Evolutionary conservation across 2,113 vertebrate species (phyloP), one percentile per base, ranked within the genome.

Genomic region (Callithrix jacchus): DNA sequence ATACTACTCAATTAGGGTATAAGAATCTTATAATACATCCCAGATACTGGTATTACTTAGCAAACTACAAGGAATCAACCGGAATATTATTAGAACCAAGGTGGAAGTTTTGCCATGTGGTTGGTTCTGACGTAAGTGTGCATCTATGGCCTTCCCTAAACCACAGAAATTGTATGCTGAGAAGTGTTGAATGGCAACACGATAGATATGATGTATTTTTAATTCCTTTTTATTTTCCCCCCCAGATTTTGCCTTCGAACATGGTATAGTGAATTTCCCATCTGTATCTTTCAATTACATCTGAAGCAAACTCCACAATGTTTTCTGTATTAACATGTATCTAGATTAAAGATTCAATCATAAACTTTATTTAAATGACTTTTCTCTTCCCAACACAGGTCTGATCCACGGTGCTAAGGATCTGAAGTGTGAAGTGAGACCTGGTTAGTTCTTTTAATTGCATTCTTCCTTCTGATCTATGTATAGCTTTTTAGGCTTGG

Each of bases 361-460:
- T 54, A 84, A 85, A 54, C 12, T 88, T 91, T 23, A 86, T 81
- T 91, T 82, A 86, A 95, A 58, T 32, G 23, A 58, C 30, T 77
- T 40, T 20, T 88, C 40, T 77, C 70, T 91, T 85, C 35, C 37
- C 58, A 76, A 35, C 27, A 47, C 52, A 76, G 40, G 20, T 94
- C 76, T 91, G 12, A 70, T 79, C n/a, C 30, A 27, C 27, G 76
- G 13, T 21, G 27, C 23, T 90, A 68, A 80, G 40, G 54, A 42
- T 74, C 89, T 83, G n/a, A 92, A 79, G 17, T 54, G 27, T 85
- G 49, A 95, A 95, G 42, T 79, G 42, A 87, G 71, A 45, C 52
- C 32, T 86, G 70, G n/a, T 89, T 91, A 74, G n/a, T 18, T 66
- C 9, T 89, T 89, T 88, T 47, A 91, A 77, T 93, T 66, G 56